Conservation (phyloP, 1,140 invertebrate species). For the Cyclargus thomasi region DNA sequence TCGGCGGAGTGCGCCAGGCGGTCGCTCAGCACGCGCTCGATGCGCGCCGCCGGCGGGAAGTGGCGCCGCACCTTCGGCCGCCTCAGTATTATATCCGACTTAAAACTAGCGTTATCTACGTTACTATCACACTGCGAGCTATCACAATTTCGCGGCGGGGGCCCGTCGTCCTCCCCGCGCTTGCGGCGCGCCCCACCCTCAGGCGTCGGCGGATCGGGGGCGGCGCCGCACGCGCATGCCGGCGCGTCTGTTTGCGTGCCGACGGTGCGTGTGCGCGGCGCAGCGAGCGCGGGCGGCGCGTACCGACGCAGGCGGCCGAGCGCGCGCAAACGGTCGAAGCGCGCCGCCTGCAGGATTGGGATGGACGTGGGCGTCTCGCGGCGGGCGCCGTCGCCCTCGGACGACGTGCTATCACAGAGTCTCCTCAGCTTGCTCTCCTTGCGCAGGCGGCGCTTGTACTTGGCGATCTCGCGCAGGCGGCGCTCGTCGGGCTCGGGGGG, state of each 20-base stretch:
- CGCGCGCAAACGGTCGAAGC: constrained; percentile 64
- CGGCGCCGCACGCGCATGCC: constrained; percentile 54
- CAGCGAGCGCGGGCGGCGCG: constrained; percentile 41
- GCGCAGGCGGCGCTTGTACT: constrained; percentile 61
- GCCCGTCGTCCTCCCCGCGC: constrained; percentile 44
- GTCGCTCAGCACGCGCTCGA: constrained; percentile 60
- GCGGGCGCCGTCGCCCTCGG: constrained; percentile 50
- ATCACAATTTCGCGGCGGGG: constrained; percentile 72
- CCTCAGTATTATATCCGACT: constrained; percentile 49
- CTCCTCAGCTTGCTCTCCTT: constrained; percentile 67
- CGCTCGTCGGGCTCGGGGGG: constrained; percentile 47
- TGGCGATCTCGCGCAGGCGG: constrained; percentile 64
- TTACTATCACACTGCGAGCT: constrained; percentile 66
- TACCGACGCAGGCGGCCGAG: constrained; percentile 62
- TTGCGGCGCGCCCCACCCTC: constrained; percentile 45
- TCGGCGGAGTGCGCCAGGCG: constrained; percentile 45
- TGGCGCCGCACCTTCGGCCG: constrained; percentile 60
- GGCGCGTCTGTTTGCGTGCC: constrained; percentile 66
- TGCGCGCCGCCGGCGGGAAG: constrained; percentile 54
- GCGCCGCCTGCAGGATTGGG: constrained; percentile 68
- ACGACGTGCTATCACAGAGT: constrained; percentile 58
- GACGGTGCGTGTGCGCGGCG: constrained; percentile 58
- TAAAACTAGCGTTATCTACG: constrained; percentile 50
- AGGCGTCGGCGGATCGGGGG: constrained; percentile 49
- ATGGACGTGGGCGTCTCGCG: constrained; percentile 67